Conservation (phyloP, 2,888 invertebrate species). For the Drosophila pseudotalamancana region DNA sequence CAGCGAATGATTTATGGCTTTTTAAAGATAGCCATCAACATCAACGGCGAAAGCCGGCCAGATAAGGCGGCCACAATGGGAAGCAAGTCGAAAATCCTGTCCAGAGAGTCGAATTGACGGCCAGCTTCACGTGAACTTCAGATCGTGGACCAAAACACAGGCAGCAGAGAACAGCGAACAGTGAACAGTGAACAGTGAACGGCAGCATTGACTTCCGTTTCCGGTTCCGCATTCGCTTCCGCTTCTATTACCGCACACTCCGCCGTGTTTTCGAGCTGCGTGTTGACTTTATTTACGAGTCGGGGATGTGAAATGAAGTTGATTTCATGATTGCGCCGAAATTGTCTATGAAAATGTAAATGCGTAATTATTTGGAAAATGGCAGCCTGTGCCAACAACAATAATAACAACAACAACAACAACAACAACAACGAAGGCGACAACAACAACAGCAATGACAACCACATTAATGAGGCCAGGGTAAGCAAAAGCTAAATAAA, state of each 20-base stretch:
- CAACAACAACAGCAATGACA: conserved; percentile 12
- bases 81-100: conserved; percentile 17
- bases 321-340: conserved; percentile 67
- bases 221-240: no score
- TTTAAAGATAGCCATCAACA: conserved; percentile 78
- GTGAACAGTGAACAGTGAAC: no score
- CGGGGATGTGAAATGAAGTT: conserved; percentile 56
- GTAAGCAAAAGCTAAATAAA: conserved; percentile 56
- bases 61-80: conserved; percentile 70
- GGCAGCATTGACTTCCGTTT: conserved; percentile 51
- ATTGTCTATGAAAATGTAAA: conserved; percentile 79
- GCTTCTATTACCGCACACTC: conserved; percentile 12
- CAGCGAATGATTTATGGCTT: conserved; percentile 69
- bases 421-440: not conserved
- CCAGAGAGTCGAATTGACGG: conserved; percentile 39
- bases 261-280: not conserved
- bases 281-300: conserved; percentile 55
- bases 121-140: conserved; percentile 5
- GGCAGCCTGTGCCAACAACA: conserved; percentile 30
- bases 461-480: conserved; percentile 44
- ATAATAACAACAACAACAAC: not conserved
- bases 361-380: conserved; percentile 78
- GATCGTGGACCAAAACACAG: conserved; percentile 19
- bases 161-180: no score
- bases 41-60: conserved; percentile 71